Percentiles rank a stretch among this genome's conserved stretches.
These are phyloP conservation scores for Drosophila subobscura DNA, from an alignment of 1,140 invertebrate species.

Conservation along the genomic window DNA sequence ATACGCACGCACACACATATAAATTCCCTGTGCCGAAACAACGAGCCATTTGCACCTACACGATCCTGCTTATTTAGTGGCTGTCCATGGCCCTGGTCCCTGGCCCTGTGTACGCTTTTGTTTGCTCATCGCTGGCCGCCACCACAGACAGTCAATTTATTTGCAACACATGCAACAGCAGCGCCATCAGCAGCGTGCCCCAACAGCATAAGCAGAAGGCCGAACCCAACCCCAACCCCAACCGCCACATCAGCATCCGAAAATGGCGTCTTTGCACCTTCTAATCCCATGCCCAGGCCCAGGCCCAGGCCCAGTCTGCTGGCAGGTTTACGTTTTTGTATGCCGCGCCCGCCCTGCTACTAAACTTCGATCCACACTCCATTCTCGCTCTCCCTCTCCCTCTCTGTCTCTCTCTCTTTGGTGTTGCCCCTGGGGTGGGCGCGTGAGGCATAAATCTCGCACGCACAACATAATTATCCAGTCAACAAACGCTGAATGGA, in stretches of 20 bases:
- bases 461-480: conserved; percentile 81
- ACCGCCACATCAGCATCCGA: conserved; percentile 23
- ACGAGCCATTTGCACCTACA: conserved; percentile 67
- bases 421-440: conserved; percentile 11
- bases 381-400: neutral
- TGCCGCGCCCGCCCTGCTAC: conserved; percentile 16
- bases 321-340: conserved; percentile 27
- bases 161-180: conserved; percentile 69
- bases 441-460: conserved; percentile 67
- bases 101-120: conserved; percentile 38
- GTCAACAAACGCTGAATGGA: conserved; percentile 77
- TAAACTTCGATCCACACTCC: conserved; percentile 10
- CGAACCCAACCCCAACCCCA: too few relatives aligned
- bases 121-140: conserved; percentile 54
- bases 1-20: conserved; percentile 17
- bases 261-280: conserved; percentile 70
- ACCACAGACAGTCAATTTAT: conserved; percentile 75
- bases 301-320: conserved; percentile 1
- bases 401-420: neutral
- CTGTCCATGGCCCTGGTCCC: conserved; percentile 21
- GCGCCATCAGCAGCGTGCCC: conserved; percentile 3
- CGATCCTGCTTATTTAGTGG: conserved; percentile 71
- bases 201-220: conserved; percentile 5
- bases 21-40: neutral
- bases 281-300: conserved; percentile 46